Evolutionary conservation across 2,797 vertebrate species (phyloP), one percentile per base, ranked within the genome.

Genomic region (Catharus ustulatus): DNA sequence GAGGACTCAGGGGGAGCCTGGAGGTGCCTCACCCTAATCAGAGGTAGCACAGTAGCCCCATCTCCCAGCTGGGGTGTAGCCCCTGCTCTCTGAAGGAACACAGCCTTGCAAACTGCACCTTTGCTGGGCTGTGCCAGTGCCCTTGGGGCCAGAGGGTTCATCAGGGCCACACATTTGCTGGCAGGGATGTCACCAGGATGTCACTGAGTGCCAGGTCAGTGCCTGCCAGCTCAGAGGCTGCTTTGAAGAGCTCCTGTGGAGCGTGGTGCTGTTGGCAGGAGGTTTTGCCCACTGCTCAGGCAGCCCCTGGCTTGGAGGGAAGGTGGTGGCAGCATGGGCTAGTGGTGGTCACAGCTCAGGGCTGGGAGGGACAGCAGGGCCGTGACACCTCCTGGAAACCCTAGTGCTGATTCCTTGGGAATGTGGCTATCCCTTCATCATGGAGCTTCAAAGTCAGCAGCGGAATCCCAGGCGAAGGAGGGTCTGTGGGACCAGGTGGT

Each of bases 261-360:
- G 43, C 0, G 0, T n/a, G 75, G 36, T 82, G 75, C 32, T 69
- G 43, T 21, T 36, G 42, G 58, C 67, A 36, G 81, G 66, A 29
- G 45, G 26, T 46, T 59, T 48, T 89, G 49, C 26, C 15, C 5
- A 40, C 52, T 2, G 2, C 10, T 32, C 20, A 55, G n/a, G 36
- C 52, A 38, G 17, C 18, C 20, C 26, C 13, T 2, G 4, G 27
- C 42, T 8, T 0, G 0, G 57, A n/a, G 20, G 11, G 15, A 54
- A 38, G 48, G 2, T 0, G 7, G 27, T 6, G 29, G 48, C 21
- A 18, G 40, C 1, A 46, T 30, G 30, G 23, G 40, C 46, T 0
- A 0, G 49, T 0, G 0, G n/a, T n/a, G 90, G 74, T 51, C 67
- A 48, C 30, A 48, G 74, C 51, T 62, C 10, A 0, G 8, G 51